Evolutionary conservation across 2,797 vertebrate species (phyloP).

Genomic region (Apogon talboti): DNA sequence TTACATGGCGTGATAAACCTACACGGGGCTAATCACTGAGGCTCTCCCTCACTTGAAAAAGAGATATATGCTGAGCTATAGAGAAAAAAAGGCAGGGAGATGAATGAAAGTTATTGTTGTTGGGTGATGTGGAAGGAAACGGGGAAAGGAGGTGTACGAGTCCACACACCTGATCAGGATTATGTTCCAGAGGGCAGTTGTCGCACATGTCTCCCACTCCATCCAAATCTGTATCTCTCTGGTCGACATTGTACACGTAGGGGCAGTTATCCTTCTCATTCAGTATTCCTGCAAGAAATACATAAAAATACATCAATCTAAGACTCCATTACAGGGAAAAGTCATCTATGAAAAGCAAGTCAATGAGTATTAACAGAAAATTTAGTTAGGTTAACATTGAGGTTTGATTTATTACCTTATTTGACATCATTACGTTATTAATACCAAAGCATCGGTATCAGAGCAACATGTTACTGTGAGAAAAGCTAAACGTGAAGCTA

Average conservation of each 20-base stretch:
- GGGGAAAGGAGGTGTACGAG: slow-evolving; percentile 20
- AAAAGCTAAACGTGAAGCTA: too few species aligned
- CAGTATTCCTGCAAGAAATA: slow-evolving; percentile 86
- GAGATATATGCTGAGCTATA: slow-evolving; percentile 65
- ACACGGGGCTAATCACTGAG: slow-evolving; percentile 51
- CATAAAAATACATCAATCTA: not conserved
- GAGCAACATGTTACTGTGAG: too few species aligned
- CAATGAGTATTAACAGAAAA: too few species aligned
- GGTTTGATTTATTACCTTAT: not conserved
- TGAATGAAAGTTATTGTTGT: slow-evolving; percentile 71
- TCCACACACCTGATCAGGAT: slow-evolving; percentile 94
- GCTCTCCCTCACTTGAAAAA: slow-evolving; percentile 64
- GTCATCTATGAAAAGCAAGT: slow-evolving; percentile 5
- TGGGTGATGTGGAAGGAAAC: slow-evolving; percentile 68
- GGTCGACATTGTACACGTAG: slow-evolving; percentile 96
- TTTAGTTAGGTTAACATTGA: not conserved
- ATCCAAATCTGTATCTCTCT: slow-evolving; percentile 94
- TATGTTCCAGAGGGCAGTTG: slow-evolving; percentile 98
- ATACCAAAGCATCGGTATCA: too few species aligned
- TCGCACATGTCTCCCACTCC: slow-evolving; percentile 98
- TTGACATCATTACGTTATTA: too few species aligned
- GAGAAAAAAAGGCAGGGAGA: slow-evolving; percentile 29
- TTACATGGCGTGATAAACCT: slow-evolving; percentile 69
- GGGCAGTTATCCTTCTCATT: slow-evolving; percentile 97
- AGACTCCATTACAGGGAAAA: not conserved